Evolutionary conservation across 37 sponge, comb jelly and placozoan species (phyloP).

Genomic region (Cliona cf. orientalis): DNA sequence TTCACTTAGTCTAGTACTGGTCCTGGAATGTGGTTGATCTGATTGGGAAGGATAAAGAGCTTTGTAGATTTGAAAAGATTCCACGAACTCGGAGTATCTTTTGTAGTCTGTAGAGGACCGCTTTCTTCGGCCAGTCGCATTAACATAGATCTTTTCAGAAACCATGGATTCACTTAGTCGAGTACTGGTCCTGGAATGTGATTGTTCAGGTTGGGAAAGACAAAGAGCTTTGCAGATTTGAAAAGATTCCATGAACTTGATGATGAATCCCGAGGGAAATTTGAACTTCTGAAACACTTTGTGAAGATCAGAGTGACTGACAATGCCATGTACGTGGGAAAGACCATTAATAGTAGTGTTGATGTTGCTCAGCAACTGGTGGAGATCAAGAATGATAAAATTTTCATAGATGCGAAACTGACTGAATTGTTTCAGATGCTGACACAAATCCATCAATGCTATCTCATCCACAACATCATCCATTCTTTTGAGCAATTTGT

Average conservation of each 20-base stretch:
- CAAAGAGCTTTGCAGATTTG: slow-evolving; percentile 7
- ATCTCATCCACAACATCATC: no score
- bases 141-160: no score
- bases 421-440: neutral
- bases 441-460: neutral
- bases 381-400: slow-evolving; percentile 3
- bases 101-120: no score
- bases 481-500: neutral
- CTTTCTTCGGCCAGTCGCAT: no score
- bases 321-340: neutral
- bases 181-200: neutral
- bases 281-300: neutral
- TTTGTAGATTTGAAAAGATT: no score
- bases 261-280: slow-evolving; percentile 6
- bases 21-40: neutral
- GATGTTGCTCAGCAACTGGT: neutral
- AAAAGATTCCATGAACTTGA: slow-evolving; percentile 12
- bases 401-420: neutral
- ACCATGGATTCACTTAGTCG: no score
- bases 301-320: neutral
- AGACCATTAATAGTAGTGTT: neutral
- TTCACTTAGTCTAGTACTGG: neutral
- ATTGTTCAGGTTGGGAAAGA: neutral
- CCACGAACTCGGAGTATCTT: no score
- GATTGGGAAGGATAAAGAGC: neutral